A percentile compares a stretch with the other conserved stretches of the same genome.
These are phyloP conservation scores for Uromys caudimaculatus DNA, from an alignment of 2,797 vertebrate genomes.

Conservation along the genomic window DNA sequence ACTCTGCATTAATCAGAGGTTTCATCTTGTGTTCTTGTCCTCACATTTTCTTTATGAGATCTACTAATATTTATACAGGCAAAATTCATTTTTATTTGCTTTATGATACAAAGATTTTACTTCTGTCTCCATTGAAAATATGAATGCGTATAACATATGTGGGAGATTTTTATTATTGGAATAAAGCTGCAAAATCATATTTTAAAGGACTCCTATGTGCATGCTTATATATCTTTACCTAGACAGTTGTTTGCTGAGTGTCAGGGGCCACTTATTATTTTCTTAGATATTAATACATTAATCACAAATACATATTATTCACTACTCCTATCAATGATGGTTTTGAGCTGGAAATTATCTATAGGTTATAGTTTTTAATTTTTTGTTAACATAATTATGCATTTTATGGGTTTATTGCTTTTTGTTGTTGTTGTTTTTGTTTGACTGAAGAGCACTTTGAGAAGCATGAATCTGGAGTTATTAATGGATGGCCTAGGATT, in stretches of 20 bases:
- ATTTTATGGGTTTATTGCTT: not conserved
- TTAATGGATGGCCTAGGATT: not conserved
- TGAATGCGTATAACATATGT: not conserved
- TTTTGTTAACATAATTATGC: not conserved
- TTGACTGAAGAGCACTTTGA: not conserved
- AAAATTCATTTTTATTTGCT: conserved; percentile 34
- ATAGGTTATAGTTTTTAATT: not conserved
- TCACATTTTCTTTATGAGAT: conserved; percentile 10
- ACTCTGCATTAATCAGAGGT: not conserved
- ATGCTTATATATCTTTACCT: not conserved
- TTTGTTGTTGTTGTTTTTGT: not conserved
- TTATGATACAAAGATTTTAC: conserved; percentile 36
- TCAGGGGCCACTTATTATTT: conserved; percentile 16
- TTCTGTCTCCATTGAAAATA: not conserved
- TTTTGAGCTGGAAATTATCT: not conserved
- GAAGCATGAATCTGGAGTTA: not conserved
- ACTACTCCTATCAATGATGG: not conserved
- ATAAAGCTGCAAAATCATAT: not conserved
- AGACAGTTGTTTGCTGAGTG: not conserved
- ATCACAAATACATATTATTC: not conserved
- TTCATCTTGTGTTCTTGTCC: not conserved
- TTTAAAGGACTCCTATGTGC: not conserved
- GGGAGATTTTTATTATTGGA: not conserved
- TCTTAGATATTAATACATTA: conserved; percentile 13
- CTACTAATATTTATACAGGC: not conserved